Base-by-base conservation (phyloP, 2,113 vertebrate genomes). In the Tachysurus vachellii region DNA sequence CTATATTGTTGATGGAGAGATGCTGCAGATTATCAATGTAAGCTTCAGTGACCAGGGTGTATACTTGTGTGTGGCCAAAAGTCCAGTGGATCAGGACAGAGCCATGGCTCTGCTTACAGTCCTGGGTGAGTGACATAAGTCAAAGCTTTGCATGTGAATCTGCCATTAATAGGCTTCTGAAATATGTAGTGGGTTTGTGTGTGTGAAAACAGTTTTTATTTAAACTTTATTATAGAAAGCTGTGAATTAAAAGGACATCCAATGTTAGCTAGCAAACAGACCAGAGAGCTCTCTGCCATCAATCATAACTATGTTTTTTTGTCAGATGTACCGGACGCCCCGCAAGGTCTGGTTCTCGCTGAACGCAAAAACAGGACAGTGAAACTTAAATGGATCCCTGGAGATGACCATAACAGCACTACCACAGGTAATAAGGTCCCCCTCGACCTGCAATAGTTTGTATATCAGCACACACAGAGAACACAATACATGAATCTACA, bases 261-360 rank as follows among this genome's bases (percentile, higher is more conserved):
- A 54, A 16, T 53, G 26, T 47, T 54, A 54, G 26, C 75, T 28
- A 19, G 12, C 1, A 79, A 54, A 54, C 9, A 79, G 26, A 11
- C n/a, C 26, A 56, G 17, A 2, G 50, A 54, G 26, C 12, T 81
- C 56, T 23, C 9, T 9, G 50, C 23, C 26, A 44, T 82, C 7
- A 14, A 31, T 83, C 73, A 88, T 90, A 90, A 53, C 44, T 59
- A 19, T 88, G 70, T 83, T 71, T 70, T 89, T 91, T 5, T 50
- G 47, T 84, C 89, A 99, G 98, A 98, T 83, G 95, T 97, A 90
- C 97, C 98, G 0, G 96, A 97, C 84, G 94, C 97, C 0, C 97
- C 98, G 0, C 93, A 95, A 91, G 93, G 96, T 80, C 92, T 98
- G 87, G 92, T 92, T n/a, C 91, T 99, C 86, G 97, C 96, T 0